Conservation (phyloP, 2,797 vertebrate genomes). For the Arrhamphus sclerolepis region DNA sequence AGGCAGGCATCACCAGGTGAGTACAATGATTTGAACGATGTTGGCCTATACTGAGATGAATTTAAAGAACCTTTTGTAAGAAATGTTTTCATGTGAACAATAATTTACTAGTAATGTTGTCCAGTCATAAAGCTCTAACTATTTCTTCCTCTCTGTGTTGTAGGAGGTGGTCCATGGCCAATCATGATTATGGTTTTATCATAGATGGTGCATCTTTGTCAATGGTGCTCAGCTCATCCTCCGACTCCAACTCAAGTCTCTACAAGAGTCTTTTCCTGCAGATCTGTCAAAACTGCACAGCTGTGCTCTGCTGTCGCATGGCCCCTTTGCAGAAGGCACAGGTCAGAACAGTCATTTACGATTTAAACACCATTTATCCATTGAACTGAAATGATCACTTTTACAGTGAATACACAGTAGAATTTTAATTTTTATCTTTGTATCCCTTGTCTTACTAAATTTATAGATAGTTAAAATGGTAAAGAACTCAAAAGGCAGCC, state of each 20-base stretch:
- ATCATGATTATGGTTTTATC: constrained; percentile 92
- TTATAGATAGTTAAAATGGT: constrained; percentile 96
- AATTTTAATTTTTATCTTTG: background rate
- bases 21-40: constrained; percentile 3
- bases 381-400: background rate
- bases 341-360: constrained; percentile 65
- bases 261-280: constrained; percentile 93
- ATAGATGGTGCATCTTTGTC: constrained; percentile 93
- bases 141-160: constrained; percentile 8
- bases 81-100: background rate
- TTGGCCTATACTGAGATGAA: background rate
- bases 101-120: background rate
- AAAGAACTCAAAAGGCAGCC: constrained; percentile 93
- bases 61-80: background rate
- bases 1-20: constrained; percentile 85
- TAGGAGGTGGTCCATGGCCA: constrained; percentile 87
- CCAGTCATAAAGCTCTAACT: background rate
- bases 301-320: constrained; percentile 97
- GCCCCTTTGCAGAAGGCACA: constrained; percentile 97
- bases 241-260: constrained; percentile 83
- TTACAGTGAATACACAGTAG: background rate
- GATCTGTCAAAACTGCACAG: constrained; percentile 93
- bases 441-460: constrained; percentile 9
- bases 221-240: constrained; percentile 88
- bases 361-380: background rate